phyloP scores from a whole-genome alignment of 1,140 invertebrate genomes.

The Leguminivora glycinivorella region DNA sequence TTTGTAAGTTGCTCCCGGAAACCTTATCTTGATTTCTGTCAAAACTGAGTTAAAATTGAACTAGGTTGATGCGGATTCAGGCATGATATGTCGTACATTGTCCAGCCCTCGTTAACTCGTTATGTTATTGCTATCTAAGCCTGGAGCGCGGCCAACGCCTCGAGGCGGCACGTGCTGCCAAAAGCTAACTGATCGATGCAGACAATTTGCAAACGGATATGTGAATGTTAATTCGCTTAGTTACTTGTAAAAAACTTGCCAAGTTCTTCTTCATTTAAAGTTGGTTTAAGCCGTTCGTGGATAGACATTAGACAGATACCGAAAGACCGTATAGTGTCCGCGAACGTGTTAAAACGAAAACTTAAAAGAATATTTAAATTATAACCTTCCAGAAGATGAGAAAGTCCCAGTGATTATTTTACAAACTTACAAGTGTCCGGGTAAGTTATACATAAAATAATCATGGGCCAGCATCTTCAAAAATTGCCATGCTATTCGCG shows the following conservation, averaged over 20 bases:
- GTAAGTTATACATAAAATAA: no score
- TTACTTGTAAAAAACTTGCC: not conserved
- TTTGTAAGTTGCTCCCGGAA: no score
- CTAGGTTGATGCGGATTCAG: not conserved
- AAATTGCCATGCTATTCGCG: no score
- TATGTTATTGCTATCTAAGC: conserved; percentile 30
- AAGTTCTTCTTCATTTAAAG: not conserved
- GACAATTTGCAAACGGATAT: conserved; percentile 50
- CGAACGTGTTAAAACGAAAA: no score
- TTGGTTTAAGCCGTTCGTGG: no score
- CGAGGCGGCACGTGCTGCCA: conserved; percentile 47
- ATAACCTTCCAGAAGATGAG: no score
- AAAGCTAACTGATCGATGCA: conserved; percentile 55
- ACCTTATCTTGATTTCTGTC: no score
- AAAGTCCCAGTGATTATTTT: no score
- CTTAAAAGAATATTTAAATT: no score
- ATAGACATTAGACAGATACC: no score
- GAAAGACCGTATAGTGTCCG: no score
- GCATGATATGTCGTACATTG: not conserved
- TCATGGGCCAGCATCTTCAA: not conserved
- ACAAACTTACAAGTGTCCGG: no score
- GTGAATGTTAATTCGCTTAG: conserved; percentile 24
- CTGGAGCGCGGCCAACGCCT: conserved; percentile 51
- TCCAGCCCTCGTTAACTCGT: conserved; percentile 21
- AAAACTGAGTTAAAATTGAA: not conserved